Conservation (phyloP, 2,888 invertebrate species). For the Tromatobia lineatoria region DNA sequence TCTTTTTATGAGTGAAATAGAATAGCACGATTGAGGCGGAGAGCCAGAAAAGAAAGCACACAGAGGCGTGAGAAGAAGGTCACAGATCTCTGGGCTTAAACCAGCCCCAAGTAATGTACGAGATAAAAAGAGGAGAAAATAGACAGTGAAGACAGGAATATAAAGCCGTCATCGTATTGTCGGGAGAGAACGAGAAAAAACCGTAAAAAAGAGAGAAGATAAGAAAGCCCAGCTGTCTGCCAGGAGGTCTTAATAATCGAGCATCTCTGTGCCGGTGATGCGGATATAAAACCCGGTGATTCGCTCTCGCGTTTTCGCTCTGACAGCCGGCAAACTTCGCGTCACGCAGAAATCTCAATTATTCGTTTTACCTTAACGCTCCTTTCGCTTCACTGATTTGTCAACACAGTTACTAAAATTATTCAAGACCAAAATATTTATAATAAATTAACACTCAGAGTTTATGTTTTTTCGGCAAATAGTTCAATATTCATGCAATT, state of each 20-base stretch:
- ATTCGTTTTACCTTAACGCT: background rate
- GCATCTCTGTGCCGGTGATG: background rate
- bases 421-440: background rate
- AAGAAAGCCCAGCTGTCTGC: constrained; percentile 25
- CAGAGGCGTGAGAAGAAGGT: background rate
- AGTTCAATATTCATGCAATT: too few species aligned
- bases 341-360: background rate
- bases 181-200: constrained; percentile 13
- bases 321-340: background rate
- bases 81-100: constrained; percentile 12
- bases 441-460: background rate
- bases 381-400: background rate
- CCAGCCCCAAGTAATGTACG: constrained; percentile 23
- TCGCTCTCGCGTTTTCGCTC: background rate
- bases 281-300: background rate
- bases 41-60: background rate
- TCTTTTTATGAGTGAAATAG: constrained; percentile 6
- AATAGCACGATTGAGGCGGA: constrained; percentile 6
- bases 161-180: constrained; percentile 36
- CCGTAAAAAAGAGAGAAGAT: background rate
- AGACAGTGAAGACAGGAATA: constrained; percentile 1
- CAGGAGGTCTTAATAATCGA: constrained; percentile 38
- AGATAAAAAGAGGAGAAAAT: background rate
- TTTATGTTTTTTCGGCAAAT: too few species aligned
- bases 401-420: background rate